phyloP scores from a whole-genome alignment of 2,888 invertebrate genomes.

The Teinopalpus imperialis region DNA sequence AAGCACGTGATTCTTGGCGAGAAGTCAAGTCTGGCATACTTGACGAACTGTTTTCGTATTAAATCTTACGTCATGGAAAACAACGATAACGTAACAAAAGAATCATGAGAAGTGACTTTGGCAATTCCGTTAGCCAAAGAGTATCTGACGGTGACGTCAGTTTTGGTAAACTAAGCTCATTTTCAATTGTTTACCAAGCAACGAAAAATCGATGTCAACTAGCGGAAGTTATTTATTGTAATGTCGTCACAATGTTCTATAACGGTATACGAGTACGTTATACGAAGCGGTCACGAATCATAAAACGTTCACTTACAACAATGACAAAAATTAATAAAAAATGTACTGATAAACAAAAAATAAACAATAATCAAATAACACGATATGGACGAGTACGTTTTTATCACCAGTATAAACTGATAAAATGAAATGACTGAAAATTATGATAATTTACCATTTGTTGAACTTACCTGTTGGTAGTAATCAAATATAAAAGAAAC shows the following conservation, averaged over 20 bases:
- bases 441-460: too few species aligned
- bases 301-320: background rate
- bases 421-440: too few species aligned
- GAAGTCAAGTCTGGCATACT: constrained; percentile 12
- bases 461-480: too few species aligned
- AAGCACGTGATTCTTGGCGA: constrained; percentile 21
- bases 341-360: too few species aligned
- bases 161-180: constrained; percentile 4
- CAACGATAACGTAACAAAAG: constrained; percentile 20
- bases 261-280: background rate
- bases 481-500: too few species aligned
- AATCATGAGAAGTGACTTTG: constrained; percentile 1
- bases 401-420: too few species aligned
- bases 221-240: background rate
- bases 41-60: constrained; percentile 19
- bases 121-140: constrained; percentile 4
- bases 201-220: background rate
- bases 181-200: background rate
- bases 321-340: too few species aligned
- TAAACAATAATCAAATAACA: too few species aligned
- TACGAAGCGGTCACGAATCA: background rate
- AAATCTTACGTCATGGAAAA: constrained; percentile 23
- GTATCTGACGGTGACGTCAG: constrained; percentile 12
- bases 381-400: too few species aligned
- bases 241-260: background rate